These are phyloP conservation scores for Nasonovia ribisnigri DNA, from an alignment of 2,888 invertebrate genomes.

Conservation along the genomic window DNA sequence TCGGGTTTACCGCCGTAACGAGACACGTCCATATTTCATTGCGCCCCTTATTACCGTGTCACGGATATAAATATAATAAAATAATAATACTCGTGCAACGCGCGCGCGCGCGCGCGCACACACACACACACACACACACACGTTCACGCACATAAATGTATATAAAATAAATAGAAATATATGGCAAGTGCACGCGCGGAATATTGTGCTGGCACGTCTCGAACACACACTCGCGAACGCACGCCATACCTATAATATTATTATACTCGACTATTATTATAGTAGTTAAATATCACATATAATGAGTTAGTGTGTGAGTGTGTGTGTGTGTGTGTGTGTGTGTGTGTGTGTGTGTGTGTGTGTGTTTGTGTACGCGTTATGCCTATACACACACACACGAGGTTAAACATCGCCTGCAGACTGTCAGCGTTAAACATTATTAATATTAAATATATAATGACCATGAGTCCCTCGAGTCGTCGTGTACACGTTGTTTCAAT, in stretches of 20 bases:
- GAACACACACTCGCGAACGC: neutral
- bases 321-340: too few species aligned
- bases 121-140: neutral
- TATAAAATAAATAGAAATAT: constrained; percentile 7
- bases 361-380: neutral
- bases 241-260: neutral
- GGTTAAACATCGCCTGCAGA: constrained; percentile 15
- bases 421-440: neutral
- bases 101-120: accelerated
- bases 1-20: neutral
- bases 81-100: neutral
- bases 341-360: neutral
- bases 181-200: neutral
- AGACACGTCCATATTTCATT: constrained; percentile 15
- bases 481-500: neutral
- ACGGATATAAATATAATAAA: neutral
- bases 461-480: neutral
- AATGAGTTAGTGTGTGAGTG: neutral
- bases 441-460: constrained; percentile 5
- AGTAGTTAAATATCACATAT: neutral
- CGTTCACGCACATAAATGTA: neutral
- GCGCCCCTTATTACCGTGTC: neutral
- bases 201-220: neutral
- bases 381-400: neutral
- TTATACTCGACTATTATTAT: neutral